Conservation (phyloP, 2,113 vertebrate species). For the Romanogobio albipinnatus region DNA sequence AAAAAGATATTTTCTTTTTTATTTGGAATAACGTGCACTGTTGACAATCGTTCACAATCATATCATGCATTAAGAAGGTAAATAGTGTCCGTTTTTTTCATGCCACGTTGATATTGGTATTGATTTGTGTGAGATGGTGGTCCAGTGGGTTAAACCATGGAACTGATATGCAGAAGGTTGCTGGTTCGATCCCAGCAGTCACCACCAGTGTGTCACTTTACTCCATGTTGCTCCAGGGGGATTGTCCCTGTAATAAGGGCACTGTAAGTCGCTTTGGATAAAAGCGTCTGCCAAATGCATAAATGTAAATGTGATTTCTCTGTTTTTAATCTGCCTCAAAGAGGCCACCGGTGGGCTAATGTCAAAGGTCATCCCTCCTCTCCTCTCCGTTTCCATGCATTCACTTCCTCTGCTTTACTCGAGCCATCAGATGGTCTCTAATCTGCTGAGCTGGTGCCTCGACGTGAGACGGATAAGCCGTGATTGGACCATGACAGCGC, state of each 20-base stretch:
- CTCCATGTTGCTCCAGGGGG: too few relatives aligned
- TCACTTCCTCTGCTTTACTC: neutral
- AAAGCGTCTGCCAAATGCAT: too few relatives aligned
- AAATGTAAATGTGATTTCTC: too few relatives aligned
- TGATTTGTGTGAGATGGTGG: too few relatives aligned
- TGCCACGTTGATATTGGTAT: too few relatives aligned
- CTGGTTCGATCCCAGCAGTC: too few relatives aligned
- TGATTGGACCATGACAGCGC: conserved; percentile 46
- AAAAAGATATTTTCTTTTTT: neutral
- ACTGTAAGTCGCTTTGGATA: too few relatives aligned
- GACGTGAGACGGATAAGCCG: conserved; percentile 36
- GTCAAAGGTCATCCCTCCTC: conserved; percentile 27
- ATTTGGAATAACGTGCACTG: neutral
- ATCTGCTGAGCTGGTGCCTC: neutral
- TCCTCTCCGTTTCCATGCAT: conserved; percentile 1
- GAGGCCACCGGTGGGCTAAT: neutral
- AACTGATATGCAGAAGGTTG: too few relatives aligned
- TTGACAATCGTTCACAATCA: neutral
- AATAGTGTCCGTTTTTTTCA: neutral
- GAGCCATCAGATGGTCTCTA: neutral
- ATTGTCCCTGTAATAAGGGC: too few relatives aligned
- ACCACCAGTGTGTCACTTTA: too few relatives aligned
- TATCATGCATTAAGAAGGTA: too few relatives aligned
- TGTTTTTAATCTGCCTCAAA: neutral
- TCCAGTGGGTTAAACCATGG: too few relatives aligned